Conservation (phyloP, 2,888 invertebrate genomes). For the Caenorhabditis becei region DNA sequence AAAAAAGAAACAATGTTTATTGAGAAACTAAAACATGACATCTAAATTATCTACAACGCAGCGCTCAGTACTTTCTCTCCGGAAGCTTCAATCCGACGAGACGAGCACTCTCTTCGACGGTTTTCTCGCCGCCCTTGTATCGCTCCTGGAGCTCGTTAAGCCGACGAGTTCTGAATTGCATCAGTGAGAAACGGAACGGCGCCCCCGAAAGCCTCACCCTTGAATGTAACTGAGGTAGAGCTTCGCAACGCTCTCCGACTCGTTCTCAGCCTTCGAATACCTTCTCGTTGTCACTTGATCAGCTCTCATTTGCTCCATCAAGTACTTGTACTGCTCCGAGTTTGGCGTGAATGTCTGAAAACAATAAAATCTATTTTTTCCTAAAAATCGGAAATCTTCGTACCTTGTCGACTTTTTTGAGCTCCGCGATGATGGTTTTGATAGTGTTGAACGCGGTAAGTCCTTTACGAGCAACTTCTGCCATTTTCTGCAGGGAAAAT, state of each 20-base stretch:
- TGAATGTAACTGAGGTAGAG: constrained; percentile 76
- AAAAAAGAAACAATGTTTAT: not conserved
- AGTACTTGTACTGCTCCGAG: constrained; percentile 69
- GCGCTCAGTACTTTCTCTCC: constrained; percentile 48
- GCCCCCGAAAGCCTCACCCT: constrained; percentile 50
- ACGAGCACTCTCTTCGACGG: constrained; percentile 76
- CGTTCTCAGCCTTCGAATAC: constrained; percentile 73
- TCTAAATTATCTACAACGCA: not conserved
- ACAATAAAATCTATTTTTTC: not conserved
- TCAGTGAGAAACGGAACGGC: not conserved
- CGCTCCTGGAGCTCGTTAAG: constrained; percentile 73
- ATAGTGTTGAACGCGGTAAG: constrained; percentile 67
- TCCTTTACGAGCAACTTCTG: constrained; percentile 40
- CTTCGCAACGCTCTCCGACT: constrained; percentile 74
- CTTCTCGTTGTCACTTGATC: constrained; percentile 72
- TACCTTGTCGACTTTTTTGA: constrained; percentile 73
- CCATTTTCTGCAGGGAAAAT: constrained; percentile 35
- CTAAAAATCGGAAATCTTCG: constrained; percentile 12
- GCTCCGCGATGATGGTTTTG: constrained; percentile 70
- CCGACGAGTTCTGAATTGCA: constrained; percentile 67
- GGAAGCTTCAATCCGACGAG: constrained; percentile 78
- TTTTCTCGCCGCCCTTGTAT: constrained; percentile 77
- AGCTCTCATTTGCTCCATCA: constrained; percentile 70
- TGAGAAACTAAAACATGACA: constrained; percentile 5
- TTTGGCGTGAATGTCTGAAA: constrained; percentile 65